A percentile compares a stretch with the other conserved stretches of the same genome.
Conservation (phyloP, 2,113 vertebrate species). For the Alethe castanea region DNA sequence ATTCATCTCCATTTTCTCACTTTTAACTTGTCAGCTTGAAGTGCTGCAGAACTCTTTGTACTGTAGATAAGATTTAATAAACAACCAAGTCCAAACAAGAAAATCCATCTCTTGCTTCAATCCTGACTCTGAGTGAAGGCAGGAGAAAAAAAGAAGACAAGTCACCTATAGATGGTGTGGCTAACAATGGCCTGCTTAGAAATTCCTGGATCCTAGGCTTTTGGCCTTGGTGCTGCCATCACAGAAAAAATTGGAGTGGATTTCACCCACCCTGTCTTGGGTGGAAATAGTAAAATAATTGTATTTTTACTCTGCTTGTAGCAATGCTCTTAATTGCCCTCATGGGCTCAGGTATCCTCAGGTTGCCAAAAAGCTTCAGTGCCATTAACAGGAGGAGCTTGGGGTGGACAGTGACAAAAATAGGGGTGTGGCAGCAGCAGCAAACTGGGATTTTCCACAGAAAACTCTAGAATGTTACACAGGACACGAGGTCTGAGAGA, state of each 20-base stretch:
- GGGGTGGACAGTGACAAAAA: not conserved
- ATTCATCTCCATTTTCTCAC: no score
- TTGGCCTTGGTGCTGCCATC: not conserved
- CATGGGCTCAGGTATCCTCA: not conserved
- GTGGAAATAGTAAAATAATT: not conserved
- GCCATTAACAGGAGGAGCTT: not conserved
- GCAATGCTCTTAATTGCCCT: not conserved
- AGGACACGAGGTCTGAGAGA: accelerated
- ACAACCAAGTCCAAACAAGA: no score
- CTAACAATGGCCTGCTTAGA: no score
- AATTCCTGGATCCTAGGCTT: not conserved
- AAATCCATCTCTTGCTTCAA: no score
- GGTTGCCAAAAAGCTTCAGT: not conserved
- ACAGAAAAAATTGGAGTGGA: accelerated
- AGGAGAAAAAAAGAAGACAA: no score
- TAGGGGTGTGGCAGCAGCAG: accelerated
- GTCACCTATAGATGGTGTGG: no score
- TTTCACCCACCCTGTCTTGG: not conserved
- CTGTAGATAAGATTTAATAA: no score
- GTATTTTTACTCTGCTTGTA: not conserved
- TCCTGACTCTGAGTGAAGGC: no score
- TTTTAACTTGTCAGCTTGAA: no score
- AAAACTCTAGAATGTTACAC: not conserved
- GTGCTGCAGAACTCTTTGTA: no score
- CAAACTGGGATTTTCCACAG: not conserved